Evolutionary conservation across 1,140 invertebrate genomes (phyloP).

Genomic region (Chymomyza costata): DNA sequence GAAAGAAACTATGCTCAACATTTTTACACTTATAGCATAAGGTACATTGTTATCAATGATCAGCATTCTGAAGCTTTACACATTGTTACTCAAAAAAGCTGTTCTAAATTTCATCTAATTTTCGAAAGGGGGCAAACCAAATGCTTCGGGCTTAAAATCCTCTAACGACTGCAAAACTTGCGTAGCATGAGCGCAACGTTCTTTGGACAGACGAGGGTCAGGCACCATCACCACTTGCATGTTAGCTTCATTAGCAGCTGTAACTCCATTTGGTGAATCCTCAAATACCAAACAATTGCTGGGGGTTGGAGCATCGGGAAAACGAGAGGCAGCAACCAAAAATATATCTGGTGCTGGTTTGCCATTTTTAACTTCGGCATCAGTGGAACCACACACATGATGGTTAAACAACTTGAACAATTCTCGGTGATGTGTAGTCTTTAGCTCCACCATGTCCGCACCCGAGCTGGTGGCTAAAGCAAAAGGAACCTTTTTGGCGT

Average conservation of each 20-base stretch:
- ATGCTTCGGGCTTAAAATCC: slow-evolving; percentile 88
- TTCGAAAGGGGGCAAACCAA: slow-evolving; percentile 87
- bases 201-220: slow-evolving; percentile 80
- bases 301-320: slow-evolving; percentile 83
- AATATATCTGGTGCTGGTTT: slow-evolving; percentile 97
- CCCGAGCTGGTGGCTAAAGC: slow-evolving; percentile 93
- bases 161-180: slow-evolving; percentile 84
- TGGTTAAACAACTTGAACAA: slow-evolving; percentile 88
- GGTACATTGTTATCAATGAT: slow-evolving; percentile 18
- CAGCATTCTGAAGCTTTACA: not conserved
- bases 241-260: slow-evolving; percentile 84
- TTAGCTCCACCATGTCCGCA: slow-evolving; percentile 84
- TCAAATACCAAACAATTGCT: slow-evolving; percentile 93
- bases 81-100: not conserved
- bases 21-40: slow-evolving; percentile 13
- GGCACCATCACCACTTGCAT: slow-evolving; percentile 95
- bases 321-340: slow-evolving; percentile 87
- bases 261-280: slow-evolving; percentile 92
- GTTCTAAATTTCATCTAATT: slow-evolving; percentile 19
- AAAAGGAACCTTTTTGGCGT: slow-evolving; percentile 86
- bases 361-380: slow-evolving; percentile 90
- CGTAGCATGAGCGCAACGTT: slow-evolving; percentile 80
- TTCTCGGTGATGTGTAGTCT: slow-evolving; percentile 84
- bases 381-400: slow-evolving; percentile 88
- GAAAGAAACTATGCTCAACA: slow-evolving; percentile 3